Conservation (phyloP, 2,113 vertebrate genomes). For the Corythaixoides concolor region DNA sequence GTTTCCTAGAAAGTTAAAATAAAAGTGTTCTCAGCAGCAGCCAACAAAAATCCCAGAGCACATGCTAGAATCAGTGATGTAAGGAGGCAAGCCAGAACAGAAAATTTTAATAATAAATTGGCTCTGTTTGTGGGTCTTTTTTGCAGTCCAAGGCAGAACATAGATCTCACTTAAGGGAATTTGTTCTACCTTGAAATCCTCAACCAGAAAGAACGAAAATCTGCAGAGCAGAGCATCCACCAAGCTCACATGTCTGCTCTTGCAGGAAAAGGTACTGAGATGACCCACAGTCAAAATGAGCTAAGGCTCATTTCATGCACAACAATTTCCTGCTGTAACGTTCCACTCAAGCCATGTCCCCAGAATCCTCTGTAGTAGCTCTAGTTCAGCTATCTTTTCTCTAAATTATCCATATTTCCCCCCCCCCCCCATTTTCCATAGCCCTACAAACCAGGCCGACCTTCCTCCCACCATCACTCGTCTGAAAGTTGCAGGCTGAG, state of each 20-base stretch:
- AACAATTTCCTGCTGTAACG: background rate
- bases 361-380: background rate
- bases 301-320: background rate
- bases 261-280: background rate
- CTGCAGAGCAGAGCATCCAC: background rate
- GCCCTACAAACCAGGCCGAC: background rate
- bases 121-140: background rate
- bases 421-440: fast-evolving
- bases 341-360: background rate
- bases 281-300: background rate
- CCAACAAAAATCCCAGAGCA: background rate
- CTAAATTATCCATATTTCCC: background rate
- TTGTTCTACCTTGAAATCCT: background rate
- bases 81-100: background rate
- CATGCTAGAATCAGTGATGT: background rate
- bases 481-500: background rate
- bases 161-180: background rate
- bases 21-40: background rate
- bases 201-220: background rate
- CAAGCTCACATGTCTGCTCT: background rate
- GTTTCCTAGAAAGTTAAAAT: constrained; percentile 72
- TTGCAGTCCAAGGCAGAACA: background rate
- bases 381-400: background rate
- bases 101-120: constrained; percentile 17
- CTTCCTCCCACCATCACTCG: background rate